A percentile compares a stretch with the other conserved stretches of the same genome.
Conservation (phyloP, 2,113 vertebrate genomes). For the Telmatochromis sp. region DNA sequence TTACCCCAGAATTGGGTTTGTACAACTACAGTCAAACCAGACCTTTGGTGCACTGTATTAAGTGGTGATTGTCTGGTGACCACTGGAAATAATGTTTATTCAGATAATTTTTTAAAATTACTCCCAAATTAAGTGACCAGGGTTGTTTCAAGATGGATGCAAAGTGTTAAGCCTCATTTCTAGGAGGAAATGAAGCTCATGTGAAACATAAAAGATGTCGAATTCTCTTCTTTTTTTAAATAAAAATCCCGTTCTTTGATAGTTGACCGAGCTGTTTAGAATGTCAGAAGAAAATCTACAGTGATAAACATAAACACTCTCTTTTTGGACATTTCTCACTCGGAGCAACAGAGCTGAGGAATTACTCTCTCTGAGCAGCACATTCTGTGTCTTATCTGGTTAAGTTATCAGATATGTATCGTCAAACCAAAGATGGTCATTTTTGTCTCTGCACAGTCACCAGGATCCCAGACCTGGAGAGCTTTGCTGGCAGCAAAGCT, state of each 20-base stretch:
- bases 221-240: neutral
- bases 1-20: neutral
- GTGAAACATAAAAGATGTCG: neutral
- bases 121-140: neutral
- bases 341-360: neutral
- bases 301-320: neutral
- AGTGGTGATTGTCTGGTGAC: neutral
- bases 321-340: neutral
- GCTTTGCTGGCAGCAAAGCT: neutral
- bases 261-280: neutral
- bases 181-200: neutral
- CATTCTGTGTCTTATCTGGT: neutral
- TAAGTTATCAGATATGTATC: neutral
- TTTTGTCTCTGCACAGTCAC: neutral
- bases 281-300: neutral
- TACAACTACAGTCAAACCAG: neutral
- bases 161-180: neutral
- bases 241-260: neutral
- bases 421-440: neutral
- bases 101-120: accelerated
- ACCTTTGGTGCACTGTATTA: neutral
- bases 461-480: neutral
- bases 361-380: neutral
- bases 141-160: neutral
- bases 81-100: neutral